Percentiles rank a stretch among this genome's conserved stretches.
phyloP scores from a whole-genome alignment of 1,140 invertebrate genomes.

The Octopus bimaculoides region DNA sequence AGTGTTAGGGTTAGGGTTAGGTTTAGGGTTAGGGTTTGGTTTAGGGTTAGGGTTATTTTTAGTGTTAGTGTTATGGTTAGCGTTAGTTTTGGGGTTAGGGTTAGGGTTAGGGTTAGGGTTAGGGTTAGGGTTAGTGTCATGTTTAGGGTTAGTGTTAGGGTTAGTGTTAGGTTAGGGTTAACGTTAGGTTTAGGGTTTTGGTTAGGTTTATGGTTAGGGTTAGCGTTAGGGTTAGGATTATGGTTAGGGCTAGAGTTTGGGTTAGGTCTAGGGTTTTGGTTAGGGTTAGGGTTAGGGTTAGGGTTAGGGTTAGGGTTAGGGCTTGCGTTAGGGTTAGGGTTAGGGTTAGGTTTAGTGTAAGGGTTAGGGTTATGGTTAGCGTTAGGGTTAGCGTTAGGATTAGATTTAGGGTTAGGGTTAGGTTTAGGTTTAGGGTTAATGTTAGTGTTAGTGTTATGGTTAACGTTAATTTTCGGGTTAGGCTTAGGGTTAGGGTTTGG shows the following conservation, averaged over 20 bases:
- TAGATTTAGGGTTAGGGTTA: neutral
- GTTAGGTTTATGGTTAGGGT: too few relatives aligned
- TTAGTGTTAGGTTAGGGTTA: too few relatives aligned
- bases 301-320: conserved; percentile 1
- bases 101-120: too few relatives aligned
- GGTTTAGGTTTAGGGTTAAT: neutral
- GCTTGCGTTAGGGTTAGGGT: neutral
- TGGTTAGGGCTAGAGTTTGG: neutral
- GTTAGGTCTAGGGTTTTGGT: neutral
- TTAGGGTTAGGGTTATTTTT: too few relatives aligned
- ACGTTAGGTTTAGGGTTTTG: too few relatives aligned
- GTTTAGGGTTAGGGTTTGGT: too few relatives aligned
- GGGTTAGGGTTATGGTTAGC: neutral
- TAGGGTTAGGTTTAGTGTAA: neutral
- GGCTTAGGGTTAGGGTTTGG: neutral
- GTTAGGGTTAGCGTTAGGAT: conserved; percentile 4
- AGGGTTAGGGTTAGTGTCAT: too few relatives aligned
- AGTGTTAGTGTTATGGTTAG: too few relatives aligned
- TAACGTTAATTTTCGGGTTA: neutral
- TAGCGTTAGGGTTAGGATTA: conserved; percentile 1
- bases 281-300: conserved; percentile 4
- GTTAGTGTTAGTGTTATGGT: conserved; percentile 1
- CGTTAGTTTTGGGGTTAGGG: too few relatives aligned
- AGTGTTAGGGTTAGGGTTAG: too few relatives aligned
- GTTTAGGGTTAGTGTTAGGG: neutral